Percentiles rank a stretch among this genome's conserved stretches.
Evolutionary conservation across 2,797 vertebrate species (phyloP).

Genomic region (Eulemur rubriventer): DNA sequence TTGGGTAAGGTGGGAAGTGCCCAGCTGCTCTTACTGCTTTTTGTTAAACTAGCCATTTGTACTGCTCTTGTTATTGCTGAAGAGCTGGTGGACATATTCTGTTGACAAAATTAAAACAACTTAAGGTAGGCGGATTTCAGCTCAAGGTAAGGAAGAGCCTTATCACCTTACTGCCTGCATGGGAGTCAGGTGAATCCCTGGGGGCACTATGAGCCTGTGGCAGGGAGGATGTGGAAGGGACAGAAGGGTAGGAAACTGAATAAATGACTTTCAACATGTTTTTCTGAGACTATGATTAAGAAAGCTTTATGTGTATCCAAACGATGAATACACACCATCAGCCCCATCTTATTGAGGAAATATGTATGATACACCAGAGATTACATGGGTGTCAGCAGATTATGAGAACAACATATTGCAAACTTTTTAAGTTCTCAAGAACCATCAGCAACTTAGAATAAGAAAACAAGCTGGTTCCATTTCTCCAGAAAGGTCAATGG

Average conservation of each 20-base stretch:
- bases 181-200: neutral
- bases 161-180: neutral
- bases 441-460: constrained; percentile 16
- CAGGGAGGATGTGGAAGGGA: neutral
- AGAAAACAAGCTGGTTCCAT: constrained; percentile 12
- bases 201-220: neutral
- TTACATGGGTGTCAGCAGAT: neutral
- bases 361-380: neutral
- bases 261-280: neutral
- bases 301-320: neutral
- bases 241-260: neutral
- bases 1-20: neutral
- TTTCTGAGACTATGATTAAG: neutral
- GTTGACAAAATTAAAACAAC: neutral
- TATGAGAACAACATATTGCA: neutral
- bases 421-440: constrained; percentile 17
- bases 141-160: neutral
- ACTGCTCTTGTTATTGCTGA: neutral
- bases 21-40: neutral
- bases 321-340: neutral
- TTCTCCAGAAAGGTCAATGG: constrained; percentile 24
- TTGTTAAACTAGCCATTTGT: neutral
- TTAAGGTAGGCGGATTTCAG: neutral
- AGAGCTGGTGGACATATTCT: neutral
- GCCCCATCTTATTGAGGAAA: neutral